Base-by-base conservation (phyloP, 2,888 invertebrate genomes). In the Polyommatus icarus region DNA sequence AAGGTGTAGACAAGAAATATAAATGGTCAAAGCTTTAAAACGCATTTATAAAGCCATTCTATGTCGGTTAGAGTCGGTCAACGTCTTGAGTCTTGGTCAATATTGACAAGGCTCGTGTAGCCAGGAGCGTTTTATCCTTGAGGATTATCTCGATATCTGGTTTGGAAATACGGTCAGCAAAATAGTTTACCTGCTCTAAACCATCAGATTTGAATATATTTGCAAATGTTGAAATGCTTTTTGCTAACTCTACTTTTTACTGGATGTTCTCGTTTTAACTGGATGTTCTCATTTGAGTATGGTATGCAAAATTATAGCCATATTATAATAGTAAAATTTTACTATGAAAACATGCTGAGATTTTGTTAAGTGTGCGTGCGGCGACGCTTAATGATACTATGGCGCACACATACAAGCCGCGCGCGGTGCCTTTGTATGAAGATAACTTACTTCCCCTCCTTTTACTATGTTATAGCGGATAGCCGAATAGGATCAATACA, bases 111-210 rank as follows among this genome's bases (percentile, higher is more conserved):
- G 61, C 3, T 3, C 61, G 61, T 24, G 61, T 61, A 61, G 61
- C 20, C 20, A n/a, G 20, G 20, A 24, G 61, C 24, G 24, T 20
- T 20, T 24, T 20, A 61, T 61, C 61, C 61, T 61, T 4, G 61
- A 61, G 61, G 61, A 61, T 61, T 61, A 61, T 61, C 61, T 61
- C 61, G 61, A 61, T 61, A 61, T 61, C 61, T 61, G 61, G 61
- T 61, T 61, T 61, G 24, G 61, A 61, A 12, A 24, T 24, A 61
- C 24, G 10, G 61, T 61, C 24, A 61, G 61, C 24, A 61, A 10
- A 24, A 61, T 59, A 3, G n/a, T 59, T n/a, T 8, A 20, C 59
- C n/a, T 24, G 4, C 3, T 8, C 8, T 61, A 61, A 24, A 61
- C 12, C 61, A 3, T 61, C 24, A 2, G 24, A 24, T 12, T 24